phyloP scores from a whole-genome alignment of 2,888 invertebrate species.

The Quadroppia sp. region DNA sequence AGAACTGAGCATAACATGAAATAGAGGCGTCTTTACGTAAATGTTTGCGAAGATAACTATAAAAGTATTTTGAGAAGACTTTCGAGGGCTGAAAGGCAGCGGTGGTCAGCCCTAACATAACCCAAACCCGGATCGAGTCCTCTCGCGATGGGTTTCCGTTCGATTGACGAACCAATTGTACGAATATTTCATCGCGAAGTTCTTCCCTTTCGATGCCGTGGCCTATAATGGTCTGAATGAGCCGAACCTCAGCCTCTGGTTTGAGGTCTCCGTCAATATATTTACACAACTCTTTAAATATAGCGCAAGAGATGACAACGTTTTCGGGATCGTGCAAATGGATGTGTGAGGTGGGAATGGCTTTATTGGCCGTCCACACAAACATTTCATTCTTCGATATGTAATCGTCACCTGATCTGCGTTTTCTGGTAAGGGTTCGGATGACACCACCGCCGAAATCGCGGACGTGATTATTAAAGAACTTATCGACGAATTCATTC shows the following conservation, averaged over 20 bases:
- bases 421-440: constrained; percentile 49
- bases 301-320: constrained; percentile 77
- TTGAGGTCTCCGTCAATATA: constrained; percentile 85
- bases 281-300: constrained; percentile 66
- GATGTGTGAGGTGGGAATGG: constrained; percentile 87
- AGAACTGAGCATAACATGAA: constrained; percentile 86
- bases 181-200: constrained; percentile 79
- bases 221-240: constrained; percentile 77
- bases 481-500: constrained; percentile 86
- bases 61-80: constrained; percentile 71
- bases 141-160: constrained; percentile 83
- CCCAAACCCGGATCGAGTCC: constrained; percentile 79
- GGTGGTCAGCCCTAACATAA: constrained; percentile 78
- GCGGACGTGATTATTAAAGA: constrained; percentile 73
- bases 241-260: constrained; percentile 71
- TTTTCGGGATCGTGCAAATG: constrained; percentile 94
- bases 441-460: constrained; percentile 51
- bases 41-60: constrained; percentile 69
- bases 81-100: constrained; percentile 89
- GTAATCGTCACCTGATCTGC: constrained; percentile 51
- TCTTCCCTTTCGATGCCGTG: constrained; percentile 87
- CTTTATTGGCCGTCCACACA: constrained; percentile 76
- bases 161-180: constrained; percentile 54
- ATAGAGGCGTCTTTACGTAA: constrained; percentile 63
- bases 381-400: constrained; percentile 90